A percentile compares a stretch with the other conserved stretches of the same genome.
phyloP scores from a whole-genome alignment of 2,888 invertebrate species.

The Lysandra bellargus region DNA sequence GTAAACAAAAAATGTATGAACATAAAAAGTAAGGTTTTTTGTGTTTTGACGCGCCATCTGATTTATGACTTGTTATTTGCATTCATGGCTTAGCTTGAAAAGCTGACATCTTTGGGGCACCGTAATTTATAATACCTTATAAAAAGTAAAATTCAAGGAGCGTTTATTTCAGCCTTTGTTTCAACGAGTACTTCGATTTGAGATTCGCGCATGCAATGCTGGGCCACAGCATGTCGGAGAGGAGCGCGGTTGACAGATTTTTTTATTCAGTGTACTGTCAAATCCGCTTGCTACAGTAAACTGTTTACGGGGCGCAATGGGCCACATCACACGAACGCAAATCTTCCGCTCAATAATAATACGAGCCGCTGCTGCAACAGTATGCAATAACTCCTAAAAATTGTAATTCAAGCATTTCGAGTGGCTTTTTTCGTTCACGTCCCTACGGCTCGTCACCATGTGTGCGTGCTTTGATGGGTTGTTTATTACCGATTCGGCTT shows the following conservation, averaged over 20 bases:
- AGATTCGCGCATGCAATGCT: background rate
- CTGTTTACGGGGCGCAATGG: background rate
- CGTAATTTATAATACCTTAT: constrained; percentile 10
- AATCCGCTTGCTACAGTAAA: too few relatives aligned
- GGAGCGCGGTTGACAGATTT: background rate
- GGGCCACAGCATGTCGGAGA: background rate
- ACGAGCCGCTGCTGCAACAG: too few relatives aligned
- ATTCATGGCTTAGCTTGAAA: constrained; percentile 14
- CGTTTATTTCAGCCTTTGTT: constrained; percentile 5
- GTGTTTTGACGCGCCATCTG: constrained; percentile 15
- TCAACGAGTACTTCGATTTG: constrained; percentile 12
- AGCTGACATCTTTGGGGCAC: background rate
- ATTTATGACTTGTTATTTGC: constrained; percentile 14
- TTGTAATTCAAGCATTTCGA: too few relatives aligned
- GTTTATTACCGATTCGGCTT: constrained; percentile 1
- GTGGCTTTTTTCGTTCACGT: background rate
- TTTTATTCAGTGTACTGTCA: too few relatives aligned
- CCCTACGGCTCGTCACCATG: background rate
- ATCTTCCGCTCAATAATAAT: too few relatives aligned
- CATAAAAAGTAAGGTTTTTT: constrained; percentile 3
- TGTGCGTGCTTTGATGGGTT: background rate
- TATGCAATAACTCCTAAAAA: too few relatives aligned
- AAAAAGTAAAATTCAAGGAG: constrained; percentile 1
- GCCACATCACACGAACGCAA: too few relatives aligned
- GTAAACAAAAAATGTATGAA: constrained; percentile 1